These are phyloP conservation scores for Odontamblyopus lacepedii DNA, from an alignment of 2,797 vertebrate genomes.

Conservation along the genomic window DNA sequence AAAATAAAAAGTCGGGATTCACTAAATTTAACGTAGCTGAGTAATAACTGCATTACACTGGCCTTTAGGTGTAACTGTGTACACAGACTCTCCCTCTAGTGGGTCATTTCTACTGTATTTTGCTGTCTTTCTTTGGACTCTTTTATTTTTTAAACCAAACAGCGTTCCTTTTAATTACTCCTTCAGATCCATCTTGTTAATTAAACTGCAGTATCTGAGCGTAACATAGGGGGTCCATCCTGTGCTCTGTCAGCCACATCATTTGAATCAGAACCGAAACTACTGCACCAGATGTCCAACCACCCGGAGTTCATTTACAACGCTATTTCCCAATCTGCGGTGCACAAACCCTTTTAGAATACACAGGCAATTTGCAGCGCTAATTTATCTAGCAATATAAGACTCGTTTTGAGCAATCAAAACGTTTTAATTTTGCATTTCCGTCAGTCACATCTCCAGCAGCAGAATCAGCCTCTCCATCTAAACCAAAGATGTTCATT, in stretches of 20 bases:
- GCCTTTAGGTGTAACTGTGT: too few relatives aligned
- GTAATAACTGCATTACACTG: too few relatives aligned
- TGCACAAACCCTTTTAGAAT: background rate
- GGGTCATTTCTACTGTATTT: background rate
- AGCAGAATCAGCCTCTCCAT: too few relatives aligned
- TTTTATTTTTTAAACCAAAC: too few relatives aligned
- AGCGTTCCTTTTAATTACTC: background rate
- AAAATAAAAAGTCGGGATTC: too few relatives aligned
- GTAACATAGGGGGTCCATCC: background rate
- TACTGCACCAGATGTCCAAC: slow-evolving; percentile 6
- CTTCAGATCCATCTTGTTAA: slow-evolving; percentile 16
- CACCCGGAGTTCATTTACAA: background rate
- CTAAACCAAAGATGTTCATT: too few relatives aligned
- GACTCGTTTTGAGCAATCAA: too few relatives aligned
- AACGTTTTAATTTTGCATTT: too few relatives aligned
- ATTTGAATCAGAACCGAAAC: background rate
- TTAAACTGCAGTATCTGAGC: background rate
- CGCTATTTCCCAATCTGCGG: background rate
- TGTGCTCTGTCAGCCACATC: background rate
- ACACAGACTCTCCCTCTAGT: too few relatives aligned
- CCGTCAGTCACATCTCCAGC: too few relatives aligned
- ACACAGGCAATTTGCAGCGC: background rate
- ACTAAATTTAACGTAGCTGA: too few relatives aligned
- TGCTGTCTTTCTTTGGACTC: background rate
- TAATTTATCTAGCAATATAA: too few relatives aligned